Percentiles rank a stretch among this genome's conserved stretches.
Evolutionary conservation across 2,888 invertebrate genomes (phyloP).

Genomic region (Sphinx pinastri): DNA sequence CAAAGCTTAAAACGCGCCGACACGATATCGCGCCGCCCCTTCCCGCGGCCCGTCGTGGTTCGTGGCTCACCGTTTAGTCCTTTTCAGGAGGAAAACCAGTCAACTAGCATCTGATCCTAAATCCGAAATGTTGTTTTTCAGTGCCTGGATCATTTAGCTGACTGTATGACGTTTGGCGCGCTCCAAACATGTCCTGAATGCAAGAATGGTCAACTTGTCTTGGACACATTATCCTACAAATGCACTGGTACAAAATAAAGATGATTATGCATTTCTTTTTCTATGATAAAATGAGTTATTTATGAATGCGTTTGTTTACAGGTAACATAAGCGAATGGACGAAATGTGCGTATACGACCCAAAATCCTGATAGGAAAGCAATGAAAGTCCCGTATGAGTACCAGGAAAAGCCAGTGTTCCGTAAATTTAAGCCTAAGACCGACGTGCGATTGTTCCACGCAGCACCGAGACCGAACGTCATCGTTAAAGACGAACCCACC

Average conservation of each 20-base stretch:
- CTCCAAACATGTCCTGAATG: constrained; percentile 91
- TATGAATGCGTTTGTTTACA: constrained; percentile 30
- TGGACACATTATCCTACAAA: constrained; percentile 90
- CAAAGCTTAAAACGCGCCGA: no score
- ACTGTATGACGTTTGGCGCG: constrained; percentile 95
- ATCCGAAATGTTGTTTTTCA: constrained; percentile 51
- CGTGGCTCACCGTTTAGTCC: no score
- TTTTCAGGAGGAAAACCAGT: no score
- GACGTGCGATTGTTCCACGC: constrained; percentile 82
- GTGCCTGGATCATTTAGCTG: constrained; percentile 91
- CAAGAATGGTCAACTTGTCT: constrained; percentile 87
- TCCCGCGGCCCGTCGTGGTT: no score
- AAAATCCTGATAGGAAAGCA: constrained; percentile 88
- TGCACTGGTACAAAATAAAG: constrained; percentile 87
- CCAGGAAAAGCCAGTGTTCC: constrained; percentile 83
- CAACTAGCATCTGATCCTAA: no score
- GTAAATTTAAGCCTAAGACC: constrained; percentile 84
- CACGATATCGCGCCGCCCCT: no score
- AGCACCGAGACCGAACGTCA: constrained; percentile 52
- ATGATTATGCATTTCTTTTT: neutral
- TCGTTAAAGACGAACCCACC: constrained; percentile 74
- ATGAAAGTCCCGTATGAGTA: constrained; percentile 88
- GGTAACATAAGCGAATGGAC: constrained; percentile 93
- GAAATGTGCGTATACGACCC: constrained; percentile 89
- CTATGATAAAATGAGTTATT: neutral